Evolutionary conservation across 2,888 invertebrate species (phyloP), one percentile per base, ranked within the genome.

Genomic region (Cheilosia urbana): DNA sequence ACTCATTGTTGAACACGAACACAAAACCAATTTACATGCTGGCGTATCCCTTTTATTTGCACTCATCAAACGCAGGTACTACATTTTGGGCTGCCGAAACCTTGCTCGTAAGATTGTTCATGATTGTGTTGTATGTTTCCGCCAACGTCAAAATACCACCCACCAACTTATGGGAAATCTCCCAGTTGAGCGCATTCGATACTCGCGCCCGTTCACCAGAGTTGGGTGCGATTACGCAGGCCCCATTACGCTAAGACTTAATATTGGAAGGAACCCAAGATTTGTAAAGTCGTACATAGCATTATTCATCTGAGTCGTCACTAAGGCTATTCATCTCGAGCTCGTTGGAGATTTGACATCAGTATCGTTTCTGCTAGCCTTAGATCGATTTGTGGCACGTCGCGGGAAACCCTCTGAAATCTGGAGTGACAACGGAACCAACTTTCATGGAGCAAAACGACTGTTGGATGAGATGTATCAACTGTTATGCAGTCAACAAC

Each of bases 361-460:
- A 0, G 73, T 79, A 2, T 68, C 72, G 1, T 87, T 87, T 62
- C 15, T 87, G 9, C 57, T 80, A 0, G 87, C 85, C 0, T 21
- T 82, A 1, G 37, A 83, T 9, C 66, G 83, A 0, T 87, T 87
- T 30, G 76, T 78, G 24, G 27, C 80, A 11, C 69, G 78, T 2
- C 63, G 78, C 1, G 80, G 84, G 0, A 83, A 78, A 58, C 83
- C 66, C 6, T 9, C 24, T 0, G 55, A 65, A 9, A 82, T 85
- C 0, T 82, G 72, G 49, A 87, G 83, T 30, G 80, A 83, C 51
- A 87, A 83, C 37, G 88, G 80, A 1, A 77, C 65, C 24, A 83
- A 88, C 40, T 87, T 87, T 72, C 40, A 79, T 21, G 80, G 83
- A 5, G 49, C 71, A 9, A 71, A 49, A 27, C 15, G 47, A 4